phyloP scores from a whole-genome alignment of 2,113 vertebrate species.

The Sinocyclocheilus anophthalmus region DNA sequence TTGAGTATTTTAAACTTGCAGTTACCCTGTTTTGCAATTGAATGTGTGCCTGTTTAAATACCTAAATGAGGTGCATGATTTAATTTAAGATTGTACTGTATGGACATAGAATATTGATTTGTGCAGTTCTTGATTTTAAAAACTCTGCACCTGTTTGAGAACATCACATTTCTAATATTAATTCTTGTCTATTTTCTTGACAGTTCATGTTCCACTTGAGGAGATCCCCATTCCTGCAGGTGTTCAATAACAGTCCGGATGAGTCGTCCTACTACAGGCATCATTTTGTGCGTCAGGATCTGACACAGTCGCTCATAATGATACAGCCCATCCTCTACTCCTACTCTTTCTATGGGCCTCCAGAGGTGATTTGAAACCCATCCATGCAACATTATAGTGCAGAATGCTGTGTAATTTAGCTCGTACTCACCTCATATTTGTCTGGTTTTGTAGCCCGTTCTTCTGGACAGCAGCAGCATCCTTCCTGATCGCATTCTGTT shows the following conservation, averaged over 20 bases:
- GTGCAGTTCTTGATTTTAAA: too few species aligned
- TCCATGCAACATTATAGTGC: background rate
- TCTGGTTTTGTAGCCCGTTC: constrained; percentile 82
- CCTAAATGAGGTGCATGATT: too few species aligned
- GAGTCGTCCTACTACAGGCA: constrained; percentile 96
- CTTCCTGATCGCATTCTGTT: constrained; percentile 92
- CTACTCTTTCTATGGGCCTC: constrained; percentile 94
- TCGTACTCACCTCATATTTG: background rate
- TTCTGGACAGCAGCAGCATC: constrained; percentile 98
- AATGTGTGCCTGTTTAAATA: too few species aligned
- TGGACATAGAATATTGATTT: too few species aligned
- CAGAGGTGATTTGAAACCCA: constrained; percentile 78
- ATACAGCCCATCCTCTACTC: constrained; percentile 97
- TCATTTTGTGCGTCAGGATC: constrained; percentile 92
- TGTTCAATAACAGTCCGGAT: constrained; percentile 98
- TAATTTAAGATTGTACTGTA: too few species aligned
- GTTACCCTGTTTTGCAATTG: too few species aligned
- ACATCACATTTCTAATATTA: background rate
- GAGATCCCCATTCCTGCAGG: constrained; percentile 94
- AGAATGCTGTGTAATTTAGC: background rate
- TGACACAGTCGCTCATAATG: constrained; percentile 98
- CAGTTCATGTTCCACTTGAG: constrained; percentile 98
- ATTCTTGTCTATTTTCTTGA: constrained; percentile 18
- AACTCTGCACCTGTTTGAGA: background rate
- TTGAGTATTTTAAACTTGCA: too few species aligned